Evolutionary conservation across 2,888 invertebrate genomes (phyloP).

Genomic region (Platycnemis pennipes): DNA sequence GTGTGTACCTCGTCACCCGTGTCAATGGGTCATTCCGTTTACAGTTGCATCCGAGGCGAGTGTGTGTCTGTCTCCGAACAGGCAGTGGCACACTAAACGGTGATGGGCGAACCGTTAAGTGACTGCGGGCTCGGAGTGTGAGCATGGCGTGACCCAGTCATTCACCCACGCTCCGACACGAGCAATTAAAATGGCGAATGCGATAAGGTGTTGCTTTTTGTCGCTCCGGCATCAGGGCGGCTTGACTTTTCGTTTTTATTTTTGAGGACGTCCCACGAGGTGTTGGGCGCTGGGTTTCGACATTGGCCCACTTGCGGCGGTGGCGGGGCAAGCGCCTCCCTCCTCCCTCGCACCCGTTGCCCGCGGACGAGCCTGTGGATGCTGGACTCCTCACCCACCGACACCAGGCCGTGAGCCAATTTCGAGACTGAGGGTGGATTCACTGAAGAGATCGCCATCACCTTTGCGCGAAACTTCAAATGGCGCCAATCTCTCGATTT

Average conservation of each 20-base stretch:
- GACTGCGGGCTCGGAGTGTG: conserved; percentile 48
- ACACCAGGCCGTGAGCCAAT: no score
- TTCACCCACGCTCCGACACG: conserved; percentile 31
- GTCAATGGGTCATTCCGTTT: conserved; percentile 31
- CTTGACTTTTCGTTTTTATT: neutral
- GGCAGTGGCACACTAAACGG: conserved; percentile 39
- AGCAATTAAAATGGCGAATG: conserved; percentile 18
- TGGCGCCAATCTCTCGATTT: no score
- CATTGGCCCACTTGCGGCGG: neutral
- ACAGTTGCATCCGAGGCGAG: conserved; percentile 15
- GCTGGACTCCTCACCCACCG: neutral
- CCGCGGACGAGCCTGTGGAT: neutral
- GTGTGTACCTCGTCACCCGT: neutral
- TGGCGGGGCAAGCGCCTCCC: neutral
- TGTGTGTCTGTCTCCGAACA: conserved; percentile 14
- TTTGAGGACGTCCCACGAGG: neutral
- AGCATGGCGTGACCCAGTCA: conserved; percentile 48
- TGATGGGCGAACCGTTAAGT: conserved; percentile 42
- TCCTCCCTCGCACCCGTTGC: neutral
- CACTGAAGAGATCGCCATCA: no score
- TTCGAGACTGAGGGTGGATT: no score
- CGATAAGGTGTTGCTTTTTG: neutral
- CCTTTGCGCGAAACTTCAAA: no score
- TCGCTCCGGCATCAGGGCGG: neutral
- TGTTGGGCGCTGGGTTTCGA: neutral